Evolutionary conservation across 1,140 invertebrate genomes (phyloP).

Genomic region (Oryctes rhinoceros): DNA sequence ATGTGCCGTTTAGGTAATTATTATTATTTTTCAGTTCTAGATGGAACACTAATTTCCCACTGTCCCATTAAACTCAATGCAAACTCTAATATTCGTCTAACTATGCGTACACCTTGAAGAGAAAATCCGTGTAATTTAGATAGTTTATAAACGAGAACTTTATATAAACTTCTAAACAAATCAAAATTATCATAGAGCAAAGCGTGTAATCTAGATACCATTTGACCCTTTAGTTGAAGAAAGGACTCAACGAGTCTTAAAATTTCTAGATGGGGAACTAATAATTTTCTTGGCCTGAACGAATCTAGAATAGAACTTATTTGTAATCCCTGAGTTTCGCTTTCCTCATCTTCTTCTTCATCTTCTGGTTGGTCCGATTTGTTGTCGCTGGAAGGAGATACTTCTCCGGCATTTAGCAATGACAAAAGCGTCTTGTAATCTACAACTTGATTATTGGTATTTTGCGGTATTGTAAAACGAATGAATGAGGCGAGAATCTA

Average conservation of each 20-base stretch:
- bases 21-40: neutral
- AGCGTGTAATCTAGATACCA: slow-evolving; percentile 40
- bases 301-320: neutral
- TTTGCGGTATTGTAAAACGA: neutral
- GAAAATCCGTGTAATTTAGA: slow-evolving; percentile 52
- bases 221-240: slow-evolving; percentile 22
- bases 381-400: neutral
- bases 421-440: slow-evolving; percentile 14
- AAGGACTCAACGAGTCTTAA: slow-evolving; percentile 35
- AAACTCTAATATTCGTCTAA: slow-evolving; percentile 55
- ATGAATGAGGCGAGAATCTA: neutral
- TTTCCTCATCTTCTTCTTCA: neutral
- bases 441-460: neutral
- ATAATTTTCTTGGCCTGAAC: slow-evolving; percentile 1
- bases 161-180: slow-evolving; percentile 48
- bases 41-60: slow-evolving; percentile 47
- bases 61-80: slow-evolving; percentile 47
- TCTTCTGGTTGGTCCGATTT: neutral
- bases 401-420: slow-evolving; percentile 7
- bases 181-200: slow-evolving; percentile 54
- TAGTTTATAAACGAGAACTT: slow-evolving; percentile 50
- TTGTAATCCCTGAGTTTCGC: neutral
- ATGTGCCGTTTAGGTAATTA: too few species aligned
- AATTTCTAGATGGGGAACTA: slow-evolving; percentile 23
- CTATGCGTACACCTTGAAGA: slow-evolving; percentile 48